These are phyloP conservation scores for Romanogobio albipinnatus DNA, from an alignment of 2,113 vertebrate species.

Conservation along the genomic window DNA sequence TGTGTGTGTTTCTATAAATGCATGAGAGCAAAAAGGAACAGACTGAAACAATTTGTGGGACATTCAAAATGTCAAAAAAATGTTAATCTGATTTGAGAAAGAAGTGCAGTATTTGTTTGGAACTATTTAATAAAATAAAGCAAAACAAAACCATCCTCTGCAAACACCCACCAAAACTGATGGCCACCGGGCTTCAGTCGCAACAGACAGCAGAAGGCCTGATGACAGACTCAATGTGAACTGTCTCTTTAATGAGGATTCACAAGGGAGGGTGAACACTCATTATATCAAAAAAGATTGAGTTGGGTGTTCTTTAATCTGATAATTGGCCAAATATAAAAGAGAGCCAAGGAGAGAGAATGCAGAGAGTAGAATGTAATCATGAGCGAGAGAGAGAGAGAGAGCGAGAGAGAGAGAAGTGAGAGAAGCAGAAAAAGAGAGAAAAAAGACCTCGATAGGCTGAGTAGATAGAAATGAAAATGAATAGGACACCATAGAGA, in stretches of 20 bases:
- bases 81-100: constrained; percentile 1
- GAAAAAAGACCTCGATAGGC: not conserved
- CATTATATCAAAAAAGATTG: constrained; percentile 39
- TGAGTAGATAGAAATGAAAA: constrained; percentile 27
- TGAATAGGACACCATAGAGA: constrained; percentile 44
- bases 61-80: not conserved
- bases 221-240: constrained; percentile 2
- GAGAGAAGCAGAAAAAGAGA: constrained; percentile 13
- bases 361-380: not conserved
- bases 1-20: not conserved
- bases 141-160: not conserved
- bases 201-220: constrained; percentile 22
- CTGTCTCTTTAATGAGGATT: constrained; percentile 18
- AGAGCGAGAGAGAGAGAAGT: constrained; percentile 6
- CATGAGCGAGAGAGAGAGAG: constrained; percentile 21
- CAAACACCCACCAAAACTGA: constrained; percentile 6
- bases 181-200: not conserved
- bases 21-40: not conserved
- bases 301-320: constrained; percentile 45
- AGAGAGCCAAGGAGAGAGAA: not conserved
- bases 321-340: constrained; percentile 43
- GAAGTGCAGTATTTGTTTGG: not conserved
- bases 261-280: constrained; percentile 34
- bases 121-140: constrained; percentile 10
- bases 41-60: constrained; percentile 7